phyloP scores from a whole-genome alignment of 1,140 invertebrate genomes.

The Ganaspis sp. region DNA sequence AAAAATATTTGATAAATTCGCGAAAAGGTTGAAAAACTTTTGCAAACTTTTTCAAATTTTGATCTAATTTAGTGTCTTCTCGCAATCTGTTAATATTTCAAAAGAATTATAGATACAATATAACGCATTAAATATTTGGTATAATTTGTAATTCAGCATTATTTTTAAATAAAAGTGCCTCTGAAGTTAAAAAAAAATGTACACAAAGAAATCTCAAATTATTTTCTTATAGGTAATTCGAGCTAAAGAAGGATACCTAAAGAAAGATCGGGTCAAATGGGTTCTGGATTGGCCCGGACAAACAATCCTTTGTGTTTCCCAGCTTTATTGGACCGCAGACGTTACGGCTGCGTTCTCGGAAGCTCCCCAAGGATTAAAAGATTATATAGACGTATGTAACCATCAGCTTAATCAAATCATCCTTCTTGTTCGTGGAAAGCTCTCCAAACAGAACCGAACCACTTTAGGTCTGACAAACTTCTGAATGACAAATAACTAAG shows the following conservation, averaged over 20 bases:
- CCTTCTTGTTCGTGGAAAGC: constrained; percentile 88
- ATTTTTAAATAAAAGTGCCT: too few relatives aligned
- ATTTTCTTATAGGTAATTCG: constrained; percentile 69
- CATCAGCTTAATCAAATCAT: constrained; percentile 90
- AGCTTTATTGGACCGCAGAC: constrained; percentile 92
- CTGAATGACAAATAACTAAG: not conserved
- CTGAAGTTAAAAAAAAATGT: too few relatives aligned
- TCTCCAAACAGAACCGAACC: constrained; percentile 92
- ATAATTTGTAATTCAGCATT: too few relatives aligned
- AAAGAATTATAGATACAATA: too few relatives aligned
- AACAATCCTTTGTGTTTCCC: constrained; percentile 89
- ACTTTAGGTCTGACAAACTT: constrained; percentile 84
- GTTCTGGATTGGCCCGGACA: constrained; percentile 93
- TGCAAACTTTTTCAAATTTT: too few relatives aligned
- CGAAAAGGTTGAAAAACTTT: too few relatives aligned
- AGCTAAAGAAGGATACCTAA: constrained; percentile 82
- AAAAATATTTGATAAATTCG: too few relatives aligned
- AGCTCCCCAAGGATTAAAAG: constrained; percentile 74
- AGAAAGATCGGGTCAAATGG: constrained; percentile 84
- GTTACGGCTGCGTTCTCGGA: constrained; percentile 85
- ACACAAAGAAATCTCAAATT: too few relatives aligned
- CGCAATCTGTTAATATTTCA: too few relatives aligned
- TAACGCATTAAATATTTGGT: too few relatives aligned
- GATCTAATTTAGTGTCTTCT: too few relatives aligned
- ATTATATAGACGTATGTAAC: constrained; percentile 80